These are phyloP conservation scores for Amiota communis DNA, from an alignment of 2,888 invertebrate species.

Conservation along the genomic window DNA sequence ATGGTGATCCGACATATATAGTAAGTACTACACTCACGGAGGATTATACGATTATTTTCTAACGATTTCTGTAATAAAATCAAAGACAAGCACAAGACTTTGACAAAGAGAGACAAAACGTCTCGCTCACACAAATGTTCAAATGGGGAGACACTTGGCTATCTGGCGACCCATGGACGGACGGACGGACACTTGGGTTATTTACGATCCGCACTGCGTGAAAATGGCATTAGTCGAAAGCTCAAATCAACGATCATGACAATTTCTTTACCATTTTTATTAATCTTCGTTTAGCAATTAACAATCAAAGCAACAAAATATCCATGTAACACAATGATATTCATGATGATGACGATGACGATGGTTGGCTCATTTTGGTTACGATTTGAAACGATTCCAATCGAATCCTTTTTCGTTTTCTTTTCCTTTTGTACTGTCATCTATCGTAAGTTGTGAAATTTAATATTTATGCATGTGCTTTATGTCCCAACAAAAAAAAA, in stretches of 20 bases:
- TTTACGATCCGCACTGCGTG: background rate
- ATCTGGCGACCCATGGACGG: constrained; percentile 3
- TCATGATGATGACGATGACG: background rate
- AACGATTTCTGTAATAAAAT: constrained; percentile 57
- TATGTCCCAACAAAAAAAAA: background rate
- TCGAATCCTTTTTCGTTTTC: background rate
- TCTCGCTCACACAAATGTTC: constrained; percentile 6
- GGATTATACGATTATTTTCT: constrained; percentile 53
- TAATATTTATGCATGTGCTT: constrained; percentile 66
- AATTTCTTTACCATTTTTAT: constrained; percentile 70
- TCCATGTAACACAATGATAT: background rate
- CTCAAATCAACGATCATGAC: constrained; percentile 57
- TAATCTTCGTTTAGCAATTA: constrained; percentile 68
- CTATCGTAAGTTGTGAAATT: constrained; percentile 61
- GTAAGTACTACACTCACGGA: no score
- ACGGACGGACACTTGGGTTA: background rate
- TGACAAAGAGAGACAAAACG: constrained; percentile 19
- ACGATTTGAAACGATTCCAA: background rate
- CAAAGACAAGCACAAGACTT: constrained; percentile 54
- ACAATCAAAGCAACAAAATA: constrained; percentile 56
- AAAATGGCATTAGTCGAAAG: constrained; percentile 11
- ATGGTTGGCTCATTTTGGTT: background rate
- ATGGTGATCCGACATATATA: background rate
- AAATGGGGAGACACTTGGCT: background rate
- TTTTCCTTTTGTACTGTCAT: constrained; percentile 15